Evolutionary conservation across 2,113 vertebrate genomes (phyloP).

Genomic region (Oncorhynchus nerka): DNA sequence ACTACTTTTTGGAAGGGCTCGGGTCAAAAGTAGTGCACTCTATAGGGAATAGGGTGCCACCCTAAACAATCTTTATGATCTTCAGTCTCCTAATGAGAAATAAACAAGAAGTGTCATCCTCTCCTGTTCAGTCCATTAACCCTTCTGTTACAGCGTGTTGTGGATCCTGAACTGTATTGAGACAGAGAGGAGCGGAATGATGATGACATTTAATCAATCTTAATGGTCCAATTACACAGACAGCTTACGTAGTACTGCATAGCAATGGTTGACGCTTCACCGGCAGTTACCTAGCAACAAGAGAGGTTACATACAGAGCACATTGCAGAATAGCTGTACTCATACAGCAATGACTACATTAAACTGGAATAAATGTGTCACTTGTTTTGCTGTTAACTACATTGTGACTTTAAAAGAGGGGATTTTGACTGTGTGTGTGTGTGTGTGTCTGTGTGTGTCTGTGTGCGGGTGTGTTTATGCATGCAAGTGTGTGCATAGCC

Average conservation of each 20-base stretch:
- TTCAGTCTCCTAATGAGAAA: constrained; percentile 27
- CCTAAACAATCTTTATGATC: neutral
- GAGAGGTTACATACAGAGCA: constrained; percentile 67
- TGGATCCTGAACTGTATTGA: constrained; percentile 62
- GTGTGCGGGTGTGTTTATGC: neutral
- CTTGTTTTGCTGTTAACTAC: neutral
- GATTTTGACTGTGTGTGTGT: neutral
- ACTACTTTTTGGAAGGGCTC: too few relatives aligned
- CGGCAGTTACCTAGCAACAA: constrained; percentile 81
- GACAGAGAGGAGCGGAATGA: constrained; percentile 71
- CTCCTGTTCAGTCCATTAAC: constrained; percentile 69
- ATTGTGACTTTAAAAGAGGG: neutral
- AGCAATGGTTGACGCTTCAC: constrained; percentile 66
- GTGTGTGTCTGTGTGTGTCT: neutral
- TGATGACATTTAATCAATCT: constrained; percentile 73
- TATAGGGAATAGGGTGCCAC: too few relatives aligned
- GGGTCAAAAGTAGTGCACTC: too few relatives aligned
- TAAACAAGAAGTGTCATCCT: constrained; percentile 28
- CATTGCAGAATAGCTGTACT: constrained; percentile 57
- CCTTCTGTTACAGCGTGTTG: constrained; percentile 63
- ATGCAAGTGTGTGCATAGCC: constrained; percentile 1
- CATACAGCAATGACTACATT: constrained; percentile 12
- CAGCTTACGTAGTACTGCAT: constrained; percentile 75
- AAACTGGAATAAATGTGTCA: constrained; percentile 21
- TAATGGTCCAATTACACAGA: constrained; percentile 77